phyloP scores from a whole-genome alignment of 2,113 vertebrate species.

The Heterocephalus glaber region DNA sequence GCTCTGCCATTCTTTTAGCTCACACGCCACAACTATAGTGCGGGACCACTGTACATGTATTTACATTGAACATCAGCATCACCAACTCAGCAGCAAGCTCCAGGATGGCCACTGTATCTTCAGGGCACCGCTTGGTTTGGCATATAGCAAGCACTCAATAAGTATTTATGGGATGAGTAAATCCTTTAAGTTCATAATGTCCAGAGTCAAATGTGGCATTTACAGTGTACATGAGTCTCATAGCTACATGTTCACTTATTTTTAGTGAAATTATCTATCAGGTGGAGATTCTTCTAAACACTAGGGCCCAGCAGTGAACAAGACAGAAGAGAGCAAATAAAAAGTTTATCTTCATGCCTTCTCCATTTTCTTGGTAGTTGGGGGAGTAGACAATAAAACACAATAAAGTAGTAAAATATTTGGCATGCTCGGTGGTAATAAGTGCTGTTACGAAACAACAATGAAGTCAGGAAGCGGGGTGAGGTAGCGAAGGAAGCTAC shows the following conservation, averaged over 20 bases:
- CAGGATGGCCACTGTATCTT: not conserved
- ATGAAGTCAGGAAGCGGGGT: not conserved
- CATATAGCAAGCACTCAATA: not conserved
- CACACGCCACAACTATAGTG: not conserved
- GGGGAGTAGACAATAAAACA: not conserved
- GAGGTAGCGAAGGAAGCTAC: not conserved
- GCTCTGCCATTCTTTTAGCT: not conserved
- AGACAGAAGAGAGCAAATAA: slow-evolving; percentile 35
- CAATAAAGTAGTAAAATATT: slow-evolving; percentile 44
- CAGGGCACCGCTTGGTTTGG: not conserved
- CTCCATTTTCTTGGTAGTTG: not conserved
- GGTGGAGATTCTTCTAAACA: not conserved
- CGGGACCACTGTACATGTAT: not conserved
- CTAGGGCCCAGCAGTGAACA: not conserved
- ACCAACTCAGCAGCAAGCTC: not conserved
- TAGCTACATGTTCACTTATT: not conserved
- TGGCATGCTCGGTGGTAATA: not conserved
- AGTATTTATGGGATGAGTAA: not conserved
- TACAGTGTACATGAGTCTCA: not conserved
- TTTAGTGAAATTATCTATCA: slow-evolving; percentile 55
- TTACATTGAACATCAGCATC: not conserved
- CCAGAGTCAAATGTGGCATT: not conserved
- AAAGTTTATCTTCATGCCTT: slow-evolving; percentile 1
- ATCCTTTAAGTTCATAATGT: not conserved
- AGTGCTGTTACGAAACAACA: not conserved